Base-by-base conservation (phyloP, 1,140 invertebrate genomes). In the Dendrolimus kikuchii region DNA sequence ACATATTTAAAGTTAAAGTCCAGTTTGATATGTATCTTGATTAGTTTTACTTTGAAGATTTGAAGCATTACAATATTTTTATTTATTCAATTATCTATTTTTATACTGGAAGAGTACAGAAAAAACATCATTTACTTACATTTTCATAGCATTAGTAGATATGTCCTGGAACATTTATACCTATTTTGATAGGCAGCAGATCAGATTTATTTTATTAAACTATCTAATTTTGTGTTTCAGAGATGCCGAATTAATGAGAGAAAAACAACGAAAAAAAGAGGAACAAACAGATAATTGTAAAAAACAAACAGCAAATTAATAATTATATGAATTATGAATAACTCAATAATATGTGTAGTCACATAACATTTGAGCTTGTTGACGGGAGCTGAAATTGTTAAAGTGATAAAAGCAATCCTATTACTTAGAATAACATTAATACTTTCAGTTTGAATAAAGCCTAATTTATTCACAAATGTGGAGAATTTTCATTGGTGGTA, bases 221-320 rank as follows among this genome's bases (percentile, higher is more conserved):
- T 23, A 23, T 23, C 23, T 23, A 23, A 23, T 46, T 57, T 64
- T 62, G 57, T 66, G 59, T 88, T 88, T 50, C 69, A 95, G 94
- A 71, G 94, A 95, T 90, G 94, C 94, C 40, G 93, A 95, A 71
- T 62, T 92, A 63, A 94, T 95, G 93, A 83, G 94, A 71, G 91
- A 94, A 71, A 95, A 95, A 84, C 94, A 95, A 86, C 86, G 88
- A 68, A 91, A 89, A 77, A 91, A 91, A 69, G 90, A 91, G 61
- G 89, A 90, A 67, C 79, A 87, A 59, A 68, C 66, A 60, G 71
- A 63, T 43, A 55, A 57, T 53, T 44, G 57, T 43, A 64, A 67
- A 53, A 77, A 82, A 55, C 68, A 84, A 59, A 89, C 92, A 77
- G 80, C 91, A 64, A 79, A 84, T 78, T 86, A 81, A 83, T 61